phyloP scores from a whole-genome alignment of 2,113 vertebrate genomes.

The Bubo bubo region DNA sequence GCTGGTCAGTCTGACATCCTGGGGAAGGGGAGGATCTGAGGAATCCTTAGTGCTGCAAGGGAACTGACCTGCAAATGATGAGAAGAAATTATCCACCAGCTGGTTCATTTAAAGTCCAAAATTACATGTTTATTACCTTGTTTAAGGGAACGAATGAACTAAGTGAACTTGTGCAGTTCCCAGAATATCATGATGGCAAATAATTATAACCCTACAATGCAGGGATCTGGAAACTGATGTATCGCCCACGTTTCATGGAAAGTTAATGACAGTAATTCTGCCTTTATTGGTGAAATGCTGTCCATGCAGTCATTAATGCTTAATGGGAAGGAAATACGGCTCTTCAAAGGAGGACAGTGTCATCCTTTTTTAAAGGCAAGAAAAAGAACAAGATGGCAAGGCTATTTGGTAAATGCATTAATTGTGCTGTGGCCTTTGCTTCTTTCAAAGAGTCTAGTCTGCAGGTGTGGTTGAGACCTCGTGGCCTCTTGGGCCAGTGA shows the following conservation, averaged over 20 bases:
- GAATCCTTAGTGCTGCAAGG: background rate
- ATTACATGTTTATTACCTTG: conserved; percentile 38
- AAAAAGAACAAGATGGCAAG: background rate
- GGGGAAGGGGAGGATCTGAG: background rate
- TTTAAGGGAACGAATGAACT: conserved; percentile 17
- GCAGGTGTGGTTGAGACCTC: background rate
- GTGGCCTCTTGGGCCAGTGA: background rate
- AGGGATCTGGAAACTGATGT: conserved; percentile 29
- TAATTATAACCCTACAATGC: conserved; percentile 43
- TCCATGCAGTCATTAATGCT: conserved; percentile 7
- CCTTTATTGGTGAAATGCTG: conserved; percentile 54
- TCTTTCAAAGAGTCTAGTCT: background rate
- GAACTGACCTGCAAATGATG: conserved; percentile 11
- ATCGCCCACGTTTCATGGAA: background rate
- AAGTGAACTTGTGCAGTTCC: conserved; percentile 28
- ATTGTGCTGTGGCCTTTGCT: background rate
- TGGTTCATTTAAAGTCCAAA: conserved; percentile 32
- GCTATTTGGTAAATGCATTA: background rate
- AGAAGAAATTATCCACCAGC: background rate
- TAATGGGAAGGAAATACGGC: background rate
- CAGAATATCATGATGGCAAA: conserved; percentile 50
- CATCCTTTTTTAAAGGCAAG: background rate
- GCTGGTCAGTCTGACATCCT: background rate
- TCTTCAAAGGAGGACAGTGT: background rate
- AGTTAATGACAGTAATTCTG: conserved; percentile 62